Conservation (phyloP, 2,113 vertebrate genomes). For the Calypte anna region DNA sequence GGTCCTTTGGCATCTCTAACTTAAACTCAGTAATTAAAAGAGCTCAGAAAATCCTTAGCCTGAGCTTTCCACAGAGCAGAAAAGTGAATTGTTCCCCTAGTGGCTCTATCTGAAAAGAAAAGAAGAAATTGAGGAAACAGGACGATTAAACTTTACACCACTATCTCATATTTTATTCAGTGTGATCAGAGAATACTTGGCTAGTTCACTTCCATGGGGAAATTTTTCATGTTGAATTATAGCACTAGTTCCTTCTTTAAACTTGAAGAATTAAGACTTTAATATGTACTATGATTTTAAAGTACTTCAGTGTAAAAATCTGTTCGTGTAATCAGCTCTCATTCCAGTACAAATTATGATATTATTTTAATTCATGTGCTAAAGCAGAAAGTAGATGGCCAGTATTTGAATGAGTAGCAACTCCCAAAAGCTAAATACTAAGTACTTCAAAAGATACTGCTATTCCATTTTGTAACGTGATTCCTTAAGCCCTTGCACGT, state of each 20-base stretch:
- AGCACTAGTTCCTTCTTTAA: background rate
- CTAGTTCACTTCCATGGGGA: conserved; percentile 6
- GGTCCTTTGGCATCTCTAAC: conserved; percentile 22
- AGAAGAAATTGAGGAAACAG: conserved; percentile 45
- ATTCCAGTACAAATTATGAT: background rate
- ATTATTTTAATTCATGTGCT: background rate
- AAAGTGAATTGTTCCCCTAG: conserved; percentile 41
- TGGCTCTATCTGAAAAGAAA: conserved; percentile 30
- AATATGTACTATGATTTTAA: background rate
- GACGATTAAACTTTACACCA: conserved; percentile 55
- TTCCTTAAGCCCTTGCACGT: background rate
- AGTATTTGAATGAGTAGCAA: background rate
- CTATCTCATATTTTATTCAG: conserved; percentile 57
- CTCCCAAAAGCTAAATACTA: background rate
- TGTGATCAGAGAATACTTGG: conserved; percentile 34
- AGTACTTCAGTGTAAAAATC: background rate
- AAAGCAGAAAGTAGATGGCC: background rate
- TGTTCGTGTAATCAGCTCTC: background rate
- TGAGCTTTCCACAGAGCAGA: conserved; percentile 14
- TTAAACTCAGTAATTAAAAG: conserved; percentile 60
- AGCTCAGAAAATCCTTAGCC: conserved; percentile 38
- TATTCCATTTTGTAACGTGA: background rate
- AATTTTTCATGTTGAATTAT: conserved; percentile 32
- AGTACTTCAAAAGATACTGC: background rate
- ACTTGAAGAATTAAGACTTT: background rate